Conservation (phyloP, 2,797 vertebrate genomes). For the Antrozous pallidus region DNA sequence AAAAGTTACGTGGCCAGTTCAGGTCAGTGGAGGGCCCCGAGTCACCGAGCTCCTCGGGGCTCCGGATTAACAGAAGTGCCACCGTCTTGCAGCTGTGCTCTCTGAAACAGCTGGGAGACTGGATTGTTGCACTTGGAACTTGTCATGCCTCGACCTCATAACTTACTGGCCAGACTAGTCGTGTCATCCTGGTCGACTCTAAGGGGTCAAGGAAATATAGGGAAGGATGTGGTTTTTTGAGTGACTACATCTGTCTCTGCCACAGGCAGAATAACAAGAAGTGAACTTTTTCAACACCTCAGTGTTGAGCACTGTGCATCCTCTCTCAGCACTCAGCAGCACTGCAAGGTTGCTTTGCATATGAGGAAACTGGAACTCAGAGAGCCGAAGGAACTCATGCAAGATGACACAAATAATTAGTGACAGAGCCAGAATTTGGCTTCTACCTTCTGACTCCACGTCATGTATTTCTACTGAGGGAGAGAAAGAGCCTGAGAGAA, state of each 20-base stretch:
- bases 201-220: not conserved
- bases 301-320: not conserved
- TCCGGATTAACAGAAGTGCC: not conserved
- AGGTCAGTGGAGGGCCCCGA: not conserved
- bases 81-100: not conserved
- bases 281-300: not conserved
- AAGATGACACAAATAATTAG: not conserved
- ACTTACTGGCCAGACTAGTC: not conserved
- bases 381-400: not conserved
- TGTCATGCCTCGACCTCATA: not conserved
- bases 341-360: not conserved
- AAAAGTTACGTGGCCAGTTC: not conserved
- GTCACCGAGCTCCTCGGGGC: not conserved
- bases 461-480: not conserved
- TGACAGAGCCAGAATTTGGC: not conserved
- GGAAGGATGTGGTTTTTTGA: not conserved
- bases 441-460: not conserved
- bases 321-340: not conserved
- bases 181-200: not conserved
- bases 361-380: not conserved
- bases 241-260: not conserved
- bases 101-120: not conserved
- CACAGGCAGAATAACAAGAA: not conserved
- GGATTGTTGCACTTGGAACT: not conserved
- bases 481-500: not conserved